Evolutionary conservation across 2,888 invertebrate species (phyloP).

Genomic region (Philaethria dido): DNA sequence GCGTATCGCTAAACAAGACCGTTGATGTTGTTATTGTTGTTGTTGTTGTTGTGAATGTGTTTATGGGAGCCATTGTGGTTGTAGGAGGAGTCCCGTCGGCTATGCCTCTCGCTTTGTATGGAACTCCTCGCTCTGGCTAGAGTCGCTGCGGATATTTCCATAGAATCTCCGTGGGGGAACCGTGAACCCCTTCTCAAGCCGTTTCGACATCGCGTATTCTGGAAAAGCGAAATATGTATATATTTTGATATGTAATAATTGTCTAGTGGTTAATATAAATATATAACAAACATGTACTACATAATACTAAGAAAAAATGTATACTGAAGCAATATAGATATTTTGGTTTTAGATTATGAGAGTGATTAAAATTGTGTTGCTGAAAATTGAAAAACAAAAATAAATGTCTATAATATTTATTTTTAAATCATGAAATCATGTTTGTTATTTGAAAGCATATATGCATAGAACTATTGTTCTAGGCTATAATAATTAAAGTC

Average conservation of each 20-base stretch:
- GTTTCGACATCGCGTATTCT: conserved; percentile 66
- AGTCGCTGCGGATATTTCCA: conserved; percentile 78
- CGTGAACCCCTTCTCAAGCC: conserved; percentile 69
- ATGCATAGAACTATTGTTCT: too few relatives aligned
- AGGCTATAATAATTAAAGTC: too few relatives aligned
- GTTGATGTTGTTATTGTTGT: conserved; percentile 71
- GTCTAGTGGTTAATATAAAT: not conserved
- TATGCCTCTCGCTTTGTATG: conserved; percentile 59
- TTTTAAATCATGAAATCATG: too few relatives aligned
- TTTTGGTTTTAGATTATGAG: too few relatives aligned
- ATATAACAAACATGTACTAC: not conserved
- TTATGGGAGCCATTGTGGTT: conserved; percentile 66
- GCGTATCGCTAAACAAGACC: conserved; percentile 46
- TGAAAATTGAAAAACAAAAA: too few relatives aligned
- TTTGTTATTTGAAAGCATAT: too few relatives aligned
- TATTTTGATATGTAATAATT: not conserved
- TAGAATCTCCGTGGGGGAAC: conserved; percentile 75
- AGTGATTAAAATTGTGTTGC: too few relatives aligned
- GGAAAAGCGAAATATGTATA: conserved; percentile 42
- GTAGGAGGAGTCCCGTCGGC: conserved; percentile 62
- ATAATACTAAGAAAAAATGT: not conserved
- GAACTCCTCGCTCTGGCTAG: conserved; percentile 70
- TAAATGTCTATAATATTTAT: too few relatives aligned
- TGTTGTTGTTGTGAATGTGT: conserved; percentile 69
- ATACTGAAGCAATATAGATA: too few relatives aligned